phyloP scores from a whole-genome alignment of 1,140 invertebrate genomes.

The Drosophila serrata region DNA sequence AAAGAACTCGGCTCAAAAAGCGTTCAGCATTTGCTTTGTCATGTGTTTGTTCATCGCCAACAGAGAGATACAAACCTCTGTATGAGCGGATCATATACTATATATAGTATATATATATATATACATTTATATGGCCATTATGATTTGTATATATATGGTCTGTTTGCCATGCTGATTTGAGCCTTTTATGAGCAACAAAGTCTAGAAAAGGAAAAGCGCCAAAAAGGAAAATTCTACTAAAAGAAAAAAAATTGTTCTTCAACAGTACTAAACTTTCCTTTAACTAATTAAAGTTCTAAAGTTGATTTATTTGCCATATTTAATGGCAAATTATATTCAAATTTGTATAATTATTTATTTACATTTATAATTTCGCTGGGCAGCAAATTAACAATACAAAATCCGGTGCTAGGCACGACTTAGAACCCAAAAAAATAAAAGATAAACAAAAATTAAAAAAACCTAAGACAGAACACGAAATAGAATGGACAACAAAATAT shows the following conservation, averaged over 20 bases:
- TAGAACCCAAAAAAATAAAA: slow-evolving; percentile 18
- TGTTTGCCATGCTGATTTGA: slow-evolving; percentile 74
- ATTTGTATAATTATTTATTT: slow-evolving; percentile 25
- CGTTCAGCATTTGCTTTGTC: slow-evolving; percentile 71
- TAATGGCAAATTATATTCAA: slow-evolving; percentile 14
- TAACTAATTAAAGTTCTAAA: background rate
- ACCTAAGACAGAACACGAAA: slow-evolving; percentile 22
- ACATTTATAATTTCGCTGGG: slow-evolving; percentile 25
- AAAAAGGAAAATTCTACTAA: slow-evolving; percentile 20
- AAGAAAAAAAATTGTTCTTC: too few species aligned
- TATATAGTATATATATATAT: slow-evolving; percentile 20
- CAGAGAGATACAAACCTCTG: slow-evolving; percentile 1
- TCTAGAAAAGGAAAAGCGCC: slow-evolving; percentile 27
- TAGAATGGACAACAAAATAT: slow-evolving; percentile 30
- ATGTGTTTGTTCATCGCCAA: slow-evolving; percentile 52
- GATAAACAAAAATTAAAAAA: slow-evolving; percentile 5
- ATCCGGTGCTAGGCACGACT: slow-evolving; percentile 38
- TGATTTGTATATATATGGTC: slow-evolving; percentile 68
- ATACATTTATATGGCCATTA: slow-evolving; percentile 48
- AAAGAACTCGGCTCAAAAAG: slow-evolving; percentile 63
- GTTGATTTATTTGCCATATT: slow-evolving; percentile 5
- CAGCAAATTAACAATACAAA: slow-evolving; percentile 18
- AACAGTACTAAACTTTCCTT: background rate
- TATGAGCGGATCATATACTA: slow-evolving; percentile 14
- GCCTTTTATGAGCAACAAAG: slow-evolving; percentile 55